Evolutionary conservation across 2,797 vertebrate genomes (phyloP).

Genomic region (Esox lucius): DNA sequence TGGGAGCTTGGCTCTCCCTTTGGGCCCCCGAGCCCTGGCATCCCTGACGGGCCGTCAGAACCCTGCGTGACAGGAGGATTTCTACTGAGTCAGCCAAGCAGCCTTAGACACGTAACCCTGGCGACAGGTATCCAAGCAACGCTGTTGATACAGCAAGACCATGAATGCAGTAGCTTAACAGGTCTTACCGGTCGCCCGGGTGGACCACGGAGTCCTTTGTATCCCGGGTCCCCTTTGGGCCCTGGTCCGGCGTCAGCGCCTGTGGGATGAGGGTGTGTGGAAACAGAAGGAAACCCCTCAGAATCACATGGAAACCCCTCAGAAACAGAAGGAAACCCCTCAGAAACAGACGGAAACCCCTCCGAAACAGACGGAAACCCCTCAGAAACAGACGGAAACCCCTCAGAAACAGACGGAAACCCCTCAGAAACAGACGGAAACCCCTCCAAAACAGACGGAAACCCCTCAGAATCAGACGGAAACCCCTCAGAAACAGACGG

Average conservation of each 20-base stretch:
- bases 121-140: not conserved
- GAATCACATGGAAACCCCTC: no score
- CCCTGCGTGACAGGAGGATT: conserved; percentile 47
- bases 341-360: no score
- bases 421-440: no score
- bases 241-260: conserved; percentile 54
- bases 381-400: no score
- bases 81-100: not conserved
- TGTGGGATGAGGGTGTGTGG: conserved; percentile 30
- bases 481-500: no score
- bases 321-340: no score
- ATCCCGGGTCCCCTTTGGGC: conserved; percentile 59
- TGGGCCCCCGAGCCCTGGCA: conserved; percentile 51
- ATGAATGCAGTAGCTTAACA: not conserved
- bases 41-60: conserved; percentile 47
- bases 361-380: no score
- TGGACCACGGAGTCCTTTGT: conserved; percentile 48
- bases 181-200: conserved; percentile 59
- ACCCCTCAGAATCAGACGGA: no score
- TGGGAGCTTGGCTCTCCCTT: conserved; percentile 54
- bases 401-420: no score
- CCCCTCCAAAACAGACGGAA: no score
- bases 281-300: not conserved
- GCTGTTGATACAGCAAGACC: not conserved
- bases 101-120: not conserved